Evolutionary conservation across 23 tunicate genomes (phyloP).

Genomic region (Styela plicata): DNA sequence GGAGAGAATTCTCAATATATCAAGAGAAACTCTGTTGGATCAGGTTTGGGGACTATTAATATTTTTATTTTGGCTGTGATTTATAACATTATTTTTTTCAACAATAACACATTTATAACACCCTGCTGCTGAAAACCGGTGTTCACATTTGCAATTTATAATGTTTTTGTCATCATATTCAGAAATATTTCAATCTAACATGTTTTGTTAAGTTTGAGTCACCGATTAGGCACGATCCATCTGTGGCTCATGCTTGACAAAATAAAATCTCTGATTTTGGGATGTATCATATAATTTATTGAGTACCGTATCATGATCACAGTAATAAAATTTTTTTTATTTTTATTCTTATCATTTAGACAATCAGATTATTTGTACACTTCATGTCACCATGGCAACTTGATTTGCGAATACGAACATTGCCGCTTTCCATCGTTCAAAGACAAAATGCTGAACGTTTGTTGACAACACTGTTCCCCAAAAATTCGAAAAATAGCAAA

Average conservation of each 20-base stretch:
- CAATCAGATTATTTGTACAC: constrained; percentile 39
- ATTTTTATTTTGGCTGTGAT: no score
- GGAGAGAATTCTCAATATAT: constrained; percentile 64
- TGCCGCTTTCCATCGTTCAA: constrained; percentile 43
- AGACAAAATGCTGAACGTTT: constrained; percentile 40
- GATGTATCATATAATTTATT: not conserved
- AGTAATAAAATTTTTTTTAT: not conserved
- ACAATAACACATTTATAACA: no score
- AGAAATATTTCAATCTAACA: no score
- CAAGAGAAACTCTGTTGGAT: constrained; percentile 36
- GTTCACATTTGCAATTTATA: no score
- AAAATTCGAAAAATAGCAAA: constrained; percentile 26
- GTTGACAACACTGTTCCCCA: constrained; percentile 42
- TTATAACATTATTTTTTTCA: no score
- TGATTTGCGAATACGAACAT: constrained; percentile 33
- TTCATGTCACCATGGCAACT: constrained; percentile 59
- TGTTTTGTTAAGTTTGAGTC: no score
- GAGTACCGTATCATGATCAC: no score
- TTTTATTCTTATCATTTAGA: constrained; percentile 27
- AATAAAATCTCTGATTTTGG: not conserved
- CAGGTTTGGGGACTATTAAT: no score
- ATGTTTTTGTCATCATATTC: no score
- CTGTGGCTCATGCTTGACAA: not conserved
- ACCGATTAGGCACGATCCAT: no score
- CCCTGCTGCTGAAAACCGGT: no score